Evolutionary conservation across 1,140 invertebrate species (phyloP).

Genomic region (Metaphire vulgaris): DNA sequence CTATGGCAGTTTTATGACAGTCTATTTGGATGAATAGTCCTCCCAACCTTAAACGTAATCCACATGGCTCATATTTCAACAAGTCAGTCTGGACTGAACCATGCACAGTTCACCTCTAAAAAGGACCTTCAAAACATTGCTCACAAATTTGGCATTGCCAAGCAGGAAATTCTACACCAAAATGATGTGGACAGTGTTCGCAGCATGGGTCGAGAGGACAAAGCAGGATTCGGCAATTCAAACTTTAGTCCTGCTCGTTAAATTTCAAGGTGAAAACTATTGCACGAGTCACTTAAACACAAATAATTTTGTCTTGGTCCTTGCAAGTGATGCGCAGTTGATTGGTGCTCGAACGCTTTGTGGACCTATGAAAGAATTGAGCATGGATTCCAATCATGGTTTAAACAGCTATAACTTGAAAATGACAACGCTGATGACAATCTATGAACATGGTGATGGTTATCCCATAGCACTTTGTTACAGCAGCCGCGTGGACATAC

Average conservation of each 20-base stretch:
- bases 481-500: background rate
- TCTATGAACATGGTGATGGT: background rate
- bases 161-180: too few relatives aligned
- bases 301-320: background rate
- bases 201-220: too few relatives aligned
- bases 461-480: background rate
- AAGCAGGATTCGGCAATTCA: too few relatives aligned
- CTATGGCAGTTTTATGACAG: too few relatives aligned
- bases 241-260: background rate
- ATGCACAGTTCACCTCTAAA: too few relatives aligned
- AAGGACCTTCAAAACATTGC: too few relatives aligned
- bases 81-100: too few relatives aligned
- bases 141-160: too few relatives aligned
- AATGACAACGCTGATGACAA: background rate
- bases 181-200: too few relatives aligned
- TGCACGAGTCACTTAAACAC: background rate
- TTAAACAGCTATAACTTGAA: background rate
- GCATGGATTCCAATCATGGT: background rate
- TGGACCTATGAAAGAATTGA: background rate
- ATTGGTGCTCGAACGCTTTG: background rate
- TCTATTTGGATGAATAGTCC: too few relatives aligned
- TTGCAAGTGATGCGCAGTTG: background rate
- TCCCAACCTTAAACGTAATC: too few relatives aligned
- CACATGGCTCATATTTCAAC: too few relatives aligned
- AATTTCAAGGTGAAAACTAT: background rate